phyloP scores from a whole-genome alignment of 2,113 vertebrate genomes.

The Siniperca chuatsi region DNA sequence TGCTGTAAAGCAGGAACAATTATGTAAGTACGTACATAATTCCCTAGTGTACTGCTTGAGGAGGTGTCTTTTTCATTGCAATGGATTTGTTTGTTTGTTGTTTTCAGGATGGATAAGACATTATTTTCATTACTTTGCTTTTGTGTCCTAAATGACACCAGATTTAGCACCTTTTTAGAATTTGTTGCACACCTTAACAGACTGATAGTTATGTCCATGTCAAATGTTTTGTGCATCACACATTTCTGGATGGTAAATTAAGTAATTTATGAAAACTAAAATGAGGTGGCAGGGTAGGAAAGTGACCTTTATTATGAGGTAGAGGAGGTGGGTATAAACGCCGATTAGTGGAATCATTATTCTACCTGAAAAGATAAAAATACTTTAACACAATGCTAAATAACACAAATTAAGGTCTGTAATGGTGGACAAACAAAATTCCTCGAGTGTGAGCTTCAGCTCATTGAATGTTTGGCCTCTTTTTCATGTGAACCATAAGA shows the following conservation, averaged over 20 bases:
- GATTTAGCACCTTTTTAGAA: not conserved
- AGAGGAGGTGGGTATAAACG: not conserved
- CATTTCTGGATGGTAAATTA: not conserved
- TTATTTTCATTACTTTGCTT: not conserved
- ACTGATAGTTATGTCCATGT: not conserved
- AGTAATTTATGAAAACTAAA: not conserved
- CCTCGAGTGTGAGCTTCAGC: not conserved
- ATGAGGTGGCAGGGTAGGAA: not conserved
- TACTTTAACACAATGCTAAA: too few relatives aligned
- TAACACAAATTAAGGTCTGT: not conserved
- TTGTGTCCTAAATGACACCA: not conserved
- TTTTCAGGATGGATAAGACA: not conserved
- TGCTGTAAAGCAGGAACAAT: slow-evolving; percentile 46
- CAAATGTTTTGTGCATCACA: not conserved
- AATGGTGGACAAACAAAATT: not conserved
- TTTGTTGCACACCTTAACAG: not conserved
- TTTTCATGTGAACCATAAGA: slow-evolving; percentile 16
- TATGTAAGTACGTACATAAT: slow-evolving; percentile 47
- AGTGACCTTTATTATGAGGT: slow-evolving; percentile 4
- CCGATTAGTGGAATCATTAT: slow-evolving; percentile 1
- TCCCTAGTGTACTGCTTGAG: not conserved
- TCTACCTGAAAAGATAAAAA: not conserved
- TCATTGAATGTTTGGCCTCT: not conserved
- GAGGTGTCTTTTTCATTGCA: not conserved
- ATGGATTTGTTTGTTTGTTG: not conserved